A percentile compares a stretch with the other conserved stretches of the same genome.
These are phyloP conservation scores for Ploceus nigricollis DNA, from an alignment of 2,113 vertebrate genomes.

Conservation along the genomic window DNA sequence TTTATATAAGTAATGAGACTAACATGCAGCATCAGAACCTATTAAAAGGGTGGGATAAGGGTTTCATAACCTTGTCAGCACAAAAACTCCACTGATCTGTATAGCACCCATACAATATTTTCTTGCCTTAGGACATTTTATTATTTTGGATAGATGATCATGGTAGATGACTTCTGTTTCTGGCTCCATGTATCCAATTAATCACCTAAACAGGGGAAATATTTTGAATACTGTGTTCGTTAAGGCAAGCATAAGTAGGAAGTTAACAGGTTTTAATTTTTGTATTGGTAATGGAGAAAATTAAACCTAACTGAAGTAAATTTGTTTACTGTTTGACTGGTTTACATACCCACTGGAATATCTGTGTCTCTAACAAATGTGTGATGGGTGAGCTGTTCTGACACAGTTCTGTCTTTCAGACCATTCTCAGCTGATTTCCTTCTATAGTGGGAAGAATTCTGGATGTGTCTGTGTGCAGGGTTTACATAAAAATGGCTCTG, in stretches of 20 bases:
- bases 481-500: background rate
- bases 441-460: background rate
- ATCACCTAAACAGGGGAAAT: background rate
- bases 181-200: background rate
- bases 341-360: background rate
- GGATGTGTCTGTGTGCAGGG: background rate
- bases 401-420: background rate
- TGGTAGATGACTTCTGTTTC: background rate
- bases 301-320: background rate
- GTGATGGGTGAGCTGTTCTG: background rate
- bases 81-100: background rate
- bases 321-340: background rate
- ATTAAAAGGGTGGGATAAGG: background rate
- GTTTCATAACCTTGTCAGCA: background rate
- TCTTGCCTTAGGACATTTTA: background rate
- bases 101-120: background rate
- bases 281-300: background rate
- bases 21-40: background rate
- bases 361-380: background rate
- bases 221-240: background rate
- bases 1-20: background rate
- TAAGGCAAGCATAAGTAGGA: background rate
- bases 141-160: fast-evolving
- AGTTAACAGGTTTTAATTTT: background rate
- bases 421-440: background rate